Base-by-base conservation (phyloP, 1,140 invertebrate genomes). In the Philotrypesis tridentata region DNA sequence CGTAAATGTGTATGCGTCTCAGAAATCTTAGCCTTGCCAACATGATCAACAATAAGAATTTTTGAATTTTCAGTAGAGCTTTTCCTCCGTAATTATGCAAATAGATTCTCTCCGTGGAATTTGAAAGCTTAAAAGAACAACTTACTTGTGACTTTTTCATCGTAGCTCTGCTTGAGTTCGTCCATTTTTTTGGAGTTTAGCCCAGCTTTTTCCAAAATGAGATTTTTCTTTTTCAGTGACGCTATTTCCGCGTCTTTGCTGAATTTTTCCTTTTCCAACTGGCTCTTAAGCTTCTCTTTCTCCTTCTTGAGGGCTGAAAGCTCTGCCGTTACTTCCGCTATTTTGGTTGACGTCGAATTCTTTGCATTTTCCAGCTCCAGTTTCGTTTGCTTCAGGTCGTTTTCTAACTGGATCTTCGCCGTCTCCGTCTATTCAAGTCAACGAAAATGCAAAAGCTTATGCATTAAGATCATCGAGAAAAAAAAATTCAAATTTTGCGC, bases 81-180 rank as follows among this genome's bases (percentile, higher is more conserved):
- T n/a, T n/a, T n/a, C n/a, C n/a, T n/a, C n/a, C n/a, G n/a, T n/a
- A n/a, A n/a, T n/a, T n/a, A n/a, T n/a, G n/a, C n/a, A n/a, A n/a
- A n/a, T n/a, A n/a, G n/a, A n/a, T n/a, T n/a, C n/a, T n/a, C n/a
- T n/a, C n/a, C n/a, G n/a, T n/a, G n/a, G n/a, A n/a, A n/a, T n/a
- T n/a, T n/a, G n/a, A n/a, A n/a, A n/a, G n/a, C n/a, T n/a, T n/a
- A n/a, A n/a, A n/a, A n/a, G n/a, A n/a, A n/a, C n/a, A n/a, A 88
- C 89, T 91, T 91, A 96, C 95, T 95, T 87, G 94, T 93, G 83
- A 95, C 93, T 87, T 92, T 93, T 71, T 95, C 94, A 88, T 94
- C 93, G 83, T 94, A 93, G 86, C 94, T 94, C 86, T 95, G 92
- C 85, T 95, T 95, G 61, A 95, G 87, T 85, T 95, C 94, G 31